These are phyloP conservation scores for Thermophis baileyi DNA, from an alignment of 2,113 vertebrate species.

Conservation along the genomic window DNA sequence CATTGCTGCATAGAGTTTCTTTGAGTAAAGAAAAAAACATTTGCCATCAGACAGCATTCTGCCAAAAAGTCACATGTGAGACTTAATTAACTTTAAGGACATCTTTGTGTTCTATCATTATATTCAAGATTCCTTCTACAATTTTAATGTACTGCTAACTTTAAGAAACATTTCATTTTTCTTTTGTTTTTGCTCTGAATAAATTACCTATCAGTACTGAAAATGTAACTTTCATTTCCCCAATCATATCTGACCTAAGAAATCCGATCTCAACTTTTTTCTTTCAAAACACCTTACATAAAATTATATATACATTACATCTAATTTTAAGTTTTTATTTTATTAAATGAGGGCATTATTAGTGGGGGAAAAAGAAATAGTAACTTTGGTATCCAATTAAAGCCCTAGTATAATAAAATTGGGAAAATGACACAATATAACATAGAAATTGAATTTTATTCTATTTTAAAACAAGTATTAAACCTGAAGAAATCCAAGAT, in stretches of 20 bases:
- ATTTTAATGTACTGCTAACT: no score
- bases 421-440: background rate
- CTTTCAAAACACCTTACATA: background rate
- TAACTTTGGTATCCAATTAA: background rate
- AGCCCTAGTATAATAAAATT: background rate
- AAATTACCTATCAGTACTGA: background rate
- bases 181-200: background rate
- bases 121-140: background rate
- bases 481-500: slow-evolving; percentile 97
- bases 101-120: background rate
- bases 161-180: background rate
- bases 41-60: slow-evolving; percentile 25
- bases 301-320: background rate
- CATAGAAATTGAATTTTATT: background rate
- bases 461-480: slow-evolving; percentile 27
- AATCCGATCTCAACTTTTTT: background rate
- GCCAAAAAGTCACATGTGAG: rapidly evolving
- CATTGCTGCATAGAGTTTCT: slow-evolving; percentile 93
- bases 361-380: background rate
- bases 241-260: background rate
- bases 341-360: background rate
- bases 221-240: background rate
- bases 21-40: slow-evolving; percentile 33
- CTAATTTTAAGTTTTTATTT: background rate
- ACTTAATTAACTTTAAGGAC: background rate